A percentile compares a stretch with the other conserved stretches of the same genome.
Evolutionary conservation across 2,113 vertebrate genomes (phyloP).

Genomic region (Corythaixoides concolor): DNA sequence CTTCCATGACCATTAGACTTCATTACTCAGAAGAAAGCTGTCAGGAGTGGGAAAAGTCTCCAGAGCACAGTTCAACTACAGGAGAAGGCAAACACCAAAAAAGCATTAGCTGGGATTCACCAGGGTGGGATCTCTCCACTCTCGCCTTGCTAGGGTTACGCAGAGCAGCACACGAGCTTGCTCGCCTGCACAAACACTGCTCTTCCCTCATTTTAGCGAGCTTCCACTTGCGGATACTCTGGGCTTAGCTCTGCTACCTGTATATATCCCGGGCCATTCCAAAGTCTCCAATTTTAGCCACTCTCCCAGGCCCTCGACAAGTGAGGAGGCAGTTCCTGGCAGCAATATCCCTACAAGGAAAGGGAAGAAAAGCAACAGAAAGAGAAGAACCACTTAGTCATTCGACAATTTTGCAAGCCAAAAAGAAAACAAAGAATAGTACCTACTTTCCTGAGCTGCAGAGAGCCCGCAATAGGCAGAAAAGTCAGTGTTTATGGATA

Average conservation of each 20-base stretch:
- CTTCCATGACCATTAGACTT: not conserved
- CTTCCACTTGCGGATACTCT: not conserved
- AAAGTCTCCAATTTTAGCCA: conserved; percentile 98
- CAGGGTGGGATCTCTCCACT: not conserved
- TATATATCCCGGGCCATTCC: conserved; percentile 99
- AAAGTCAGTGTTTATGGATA: not conserved
- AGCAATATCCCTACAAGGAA: conserved; percentile 88
- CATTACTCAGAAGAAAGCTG: not conserved
- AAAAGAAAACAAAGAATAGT: not conserved
- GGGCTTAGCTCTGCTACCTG: conserved; percentile 77
- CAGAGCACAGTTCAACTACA: not conserved
- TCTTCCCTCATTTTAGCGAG: not conserved
- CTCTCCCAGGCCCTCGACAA: conserved; percentile 88
- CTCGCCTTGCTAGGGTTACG: not conserved
- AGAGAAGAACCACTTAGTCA: not conserved
- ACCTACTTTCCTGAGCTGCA: not conserved
- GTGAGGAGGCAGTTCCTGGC: conserved; percentile 97
- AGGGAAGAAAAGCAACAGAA: not conserved
- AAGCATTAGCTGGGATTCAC: not conserved
- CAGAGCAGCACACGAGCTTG: not conserved
- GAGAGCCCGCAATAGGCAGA: not conserved
- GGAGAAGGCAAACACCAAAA: not conserved
- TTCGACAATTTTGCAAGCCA: not conserved
- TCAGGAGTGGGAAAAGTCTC: not conserved
- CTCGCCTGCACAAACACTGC: not conserved